Evolutionary conservation across 1,140 invertebrate species (phyloP).

Genomic region (Nylanderia fulva): DNA sequence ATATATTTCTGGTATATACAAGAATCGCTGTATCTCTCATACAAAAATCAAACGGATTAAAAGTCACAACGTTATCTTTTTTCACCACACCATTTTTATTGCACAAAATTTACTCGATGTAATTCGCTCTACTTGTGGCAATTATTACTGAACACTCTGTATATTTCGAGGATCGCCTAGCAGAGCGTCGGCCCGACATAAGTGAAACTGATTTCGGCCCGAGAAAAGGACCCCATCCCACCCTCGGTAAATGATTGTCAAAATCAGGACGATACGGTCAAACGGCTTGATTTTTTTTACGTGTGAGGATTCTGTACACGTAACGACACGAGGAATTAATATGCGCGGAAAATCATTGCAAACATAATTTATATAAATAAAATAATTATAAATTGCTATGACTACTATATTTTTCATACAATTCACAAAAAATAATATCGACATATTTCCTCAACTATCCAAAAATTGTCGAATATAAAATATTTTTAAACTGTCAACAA

Average conservation of each 20-base stretch:
- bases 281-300: constrained; percentile 12
- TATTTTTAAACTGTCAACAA: not conserved
- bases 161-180: constrained; percentile 63
- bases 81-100: no score
- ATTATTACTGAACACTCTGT: no score
- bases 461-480: not conserved
- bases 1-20: no score
- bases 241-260: constrained; percentile 61
- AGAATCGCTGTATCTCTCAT: no score
- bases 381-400: no score
- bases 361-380: not conserved
- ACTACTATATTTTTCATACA: not conserved
- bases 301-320: constrained; percentile 17
- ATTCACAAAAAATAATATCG: not conserved
- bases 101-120: no score
- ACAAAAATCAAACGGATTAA: no score
- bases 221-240: constrained; percentile 19
- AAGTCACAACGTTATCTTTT: no score
- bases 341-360: not conserved
- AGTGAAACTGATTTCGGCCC: constrained; percentile 34
- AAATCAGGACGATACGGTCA: constrained; percentile 34
- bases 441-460: not conserved
- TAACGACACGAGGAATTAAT: constrained; percentile 43
- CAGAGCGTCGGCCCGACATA: not conserved
- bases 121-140: no score